Percentiles rank a stretch among this genome's conserved stretches.
These are phyloP conservation scores for Manis javanica DNA, from an alignment of 2,797 vertebrate species.

Conservation along the genomic window DNA sequence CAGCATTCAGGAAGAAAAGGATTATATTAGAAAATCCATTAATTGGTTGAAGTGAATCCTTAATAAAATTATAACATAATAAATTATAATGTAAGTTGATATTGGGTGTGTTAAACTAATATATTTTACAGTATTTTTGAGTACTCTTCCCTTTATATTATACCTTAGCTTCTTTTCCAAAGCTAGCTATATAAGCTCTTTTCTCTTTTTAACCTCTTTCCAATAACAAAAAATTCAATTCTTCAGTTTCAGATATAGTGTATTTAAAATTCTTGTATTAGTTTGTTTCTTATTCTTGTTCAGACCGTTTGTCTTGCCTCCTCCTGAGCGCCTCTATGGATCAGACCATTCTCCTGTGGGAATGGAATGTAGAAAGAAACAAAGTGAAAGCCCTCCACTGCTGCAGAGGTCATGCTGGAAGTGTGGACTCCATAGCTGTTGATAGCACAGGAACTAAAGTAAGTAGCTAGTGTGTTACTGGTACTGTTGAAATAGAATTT, in stretches of 20 bases:
- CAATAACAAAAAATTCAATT: neutral
- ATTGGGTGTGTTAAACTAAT: neutral
- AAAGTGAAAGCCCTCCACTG: slow-evolving; percentile 95
- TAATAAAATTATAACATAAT: slow-evolving; percentile 13
- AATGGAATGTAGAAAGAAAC: slow-evolving; percentile 96
- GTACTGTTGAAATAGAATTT: neutral
- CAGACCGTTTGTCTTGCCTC: slow-evolving; percentile 88
- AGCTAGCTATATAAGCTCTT: neutral
- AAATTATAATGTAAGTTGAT: neutral
- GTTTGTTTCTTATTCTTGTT: slow-evolving; percentile 8
- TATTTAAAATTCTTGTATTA: neutral
- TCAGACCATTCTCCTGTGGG: slow-evolving; percentile 96
- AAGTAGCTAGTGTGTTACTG: slow-evolving; percentile 33
- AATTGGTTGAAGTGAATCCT: neutral
- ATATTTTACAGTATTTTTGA: neutral
- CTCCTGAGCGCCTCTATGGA: slow-evolving; percentile 97
- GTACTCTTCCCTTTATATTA: neutral
- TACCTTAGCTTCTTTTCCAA: slow-evolving; percentile 1
- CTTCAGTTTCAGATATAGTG: neutral
- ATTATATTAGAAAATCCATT: neutral
- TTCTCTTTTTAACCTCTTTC: neutral
- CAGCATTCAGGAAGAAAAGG: neutral
- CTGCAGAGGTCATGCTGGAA: slow-evolving; percentile 95
- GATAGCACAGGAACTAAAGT: slow-evolving; percentile 94
- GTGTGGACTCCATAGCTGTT: slow-evolving; percentile 93